Evolutionary conservation across 2,113 vertebrate species (phyloP), one percentile per base, ranked within the genome.

Genomic region (Gobius niger): DNA sequence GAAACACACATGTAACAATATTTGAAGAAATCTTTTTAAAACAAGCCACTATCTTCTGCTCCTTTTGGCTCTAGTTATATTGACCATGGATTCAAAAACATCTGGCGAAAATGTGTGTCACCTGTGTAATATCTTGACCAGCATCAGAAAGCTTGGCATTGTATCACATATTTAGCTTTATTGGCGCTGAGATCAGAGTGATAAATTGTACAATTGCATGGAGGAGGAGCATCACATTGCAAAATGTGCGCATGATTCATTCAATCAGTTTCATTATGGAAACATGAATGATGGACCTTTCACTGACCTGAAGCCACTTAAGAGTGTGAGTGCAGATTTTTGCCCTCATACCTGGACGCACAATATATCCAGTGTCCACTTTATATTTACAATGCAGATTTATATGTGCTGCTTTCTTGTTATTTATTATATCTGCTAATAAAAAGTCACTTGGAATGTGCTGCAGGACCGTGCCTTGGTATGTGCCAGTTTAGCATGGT

Each of bases 201-300:
- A 12, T 47, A 19, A 53, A 77, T 59, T 64, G 59, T 64, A 13
- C 15, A 63, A 56, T 61, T 40, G 68, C 41, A 61, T 12, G 52
- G 59, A 68, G 84, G 83, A 82, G 82, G 83, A 67, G 80, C 77
- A 19, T 52, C 47, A 1, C 51, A 44, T n/a, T 41, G 63, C 24
- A 42, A 65, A 78, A 81, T 44, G 19, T 71, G 51, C 82, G 83
- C 87, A 77, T 86, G 82, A 90, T 67, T 87, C 83, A 83, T 78
- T 85, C 73, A 83, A 71, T n/a, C 11, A 67, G 76, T 85, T 80
- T 84, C 83, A 86, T 16, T 64, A 53, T 72, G 51, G 52, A 72
- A 72, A 73, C 15, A 68, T 83, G 80, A 83, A 62, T 81, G 80
- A 80, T 71, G 54, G 24, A 49, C 57, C 14, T 10, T 1, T 1